Base-by-base conservation (phyloP, 2,797 vertebrate genomes). In the Anabas testudineus region DNA sequence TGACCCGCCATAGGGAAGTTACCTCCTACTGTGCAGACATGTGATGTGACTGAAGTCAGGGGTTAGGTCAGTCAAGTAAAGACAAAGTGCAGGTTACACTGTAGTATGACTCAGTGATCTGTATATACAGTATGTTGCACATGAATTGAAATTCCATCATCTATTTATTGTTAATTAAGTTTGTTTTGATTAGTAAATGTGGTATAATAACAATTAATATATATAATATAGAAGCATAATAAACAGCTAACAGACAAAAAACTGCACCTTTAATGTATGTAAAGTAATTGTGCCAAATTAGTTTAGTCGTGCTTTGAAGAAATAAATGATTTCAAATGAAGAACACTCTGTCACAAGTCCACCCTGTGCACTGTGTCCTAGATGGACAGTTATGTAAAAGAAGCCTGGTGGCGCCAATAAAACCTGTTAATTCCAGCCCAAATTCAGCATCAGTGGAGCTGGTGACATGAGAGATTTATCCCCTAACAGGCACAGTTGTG, bases 41-140 rank as follows among this genome's bases (percentile, higher is more conserved):
- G 76, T 68, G 64, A 80, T 55, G 58, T 55, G 3, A 21, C 12
- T 36, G 34, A 36, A 36, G 10, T 34, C 32, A 36, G 26, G 30
- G 36, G 7, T 21, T 43, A 67, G 39, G 41, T 10, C 26, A 42
- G 21, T 45, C 10, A 16, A 24, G 28, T 14, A 53, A 42, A 76
- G n/a, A 28, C 10, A 24, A 34, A 39, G 22, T 34, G 18, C 28
- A 24, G 22, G 36, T 60, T 60, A 7, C 24, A 34, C 59, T 41
- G 28, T 42, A 5, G 42, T 19, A 51, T 37, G 41, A 30, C 42
- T 32, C 21, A 49, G 45, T 4, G 10, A 36, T 3, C 2, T 10
- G 3, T 13, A 13, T 13, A 36, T 36, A 13, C 2, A 36, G 34
- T 36, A 36, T 4, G 12, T 36, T 46, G 39, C 30, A 22, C 19